A percentile compares a stretch with the other conserved stretches of the same genome.
Conservation (phyloP, 2,113 vertebrate species). For the Pygoscelis antarcticus region DNA sequence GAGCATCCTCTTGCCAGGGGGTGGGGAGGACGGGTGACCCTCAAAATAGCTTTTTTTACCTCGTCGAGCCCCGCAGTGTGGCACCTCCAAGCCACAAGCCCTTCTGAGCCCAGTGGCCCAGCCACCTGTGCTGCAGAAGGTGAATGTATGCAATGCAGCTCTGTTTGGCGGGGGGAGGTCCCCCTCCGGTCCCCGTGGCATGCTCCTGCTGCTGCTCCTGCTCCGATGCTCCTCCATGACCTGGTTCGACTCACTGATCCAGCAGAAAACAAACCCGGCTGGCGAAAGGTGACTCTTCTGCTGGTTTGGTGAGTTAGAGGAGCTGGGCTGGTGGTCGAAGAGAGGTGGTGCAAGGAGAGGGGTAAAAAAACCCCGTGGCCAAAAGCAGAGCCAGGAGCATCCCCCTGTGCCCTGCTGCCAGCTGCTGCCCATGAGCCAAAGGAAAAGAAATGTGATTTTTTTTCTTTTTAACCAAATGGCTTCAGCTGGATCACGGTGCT, state of each 20-base stretch:
- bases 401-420: neutral
- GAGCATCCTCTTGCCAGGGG: neutral
- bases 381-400: neutral
- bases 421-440: neutral
- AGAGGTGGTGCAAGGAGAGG: neutral
- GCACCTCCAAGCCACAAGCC: neutral
- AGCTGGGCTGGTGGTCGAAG: no score
- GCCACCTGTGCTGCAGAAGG: neutral
- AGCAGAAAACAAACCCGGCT: neutral
- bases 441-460: neutral
- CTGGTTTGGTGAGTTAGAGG: neutral
- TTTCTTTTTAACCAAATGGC: neutral
- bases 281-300: neutral
- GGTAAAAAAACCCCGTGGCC: neutral
- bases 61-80: accelerated
- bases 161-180: neutral
- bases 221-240: neutral
- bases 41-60: neutral
- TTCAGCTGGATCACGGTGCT: neutral
- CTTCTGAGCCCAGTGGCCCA: neutral
- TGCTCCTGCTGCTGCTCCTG: neutral
- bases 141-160: no score
- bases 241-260: accelerated
- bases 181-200: neutral
- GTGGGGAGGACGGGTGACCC: accelerated